Evolutionary conservation across 23 tunicate genomes (phyloP).

Genomic region (Phallusia fumigata): DNA sequence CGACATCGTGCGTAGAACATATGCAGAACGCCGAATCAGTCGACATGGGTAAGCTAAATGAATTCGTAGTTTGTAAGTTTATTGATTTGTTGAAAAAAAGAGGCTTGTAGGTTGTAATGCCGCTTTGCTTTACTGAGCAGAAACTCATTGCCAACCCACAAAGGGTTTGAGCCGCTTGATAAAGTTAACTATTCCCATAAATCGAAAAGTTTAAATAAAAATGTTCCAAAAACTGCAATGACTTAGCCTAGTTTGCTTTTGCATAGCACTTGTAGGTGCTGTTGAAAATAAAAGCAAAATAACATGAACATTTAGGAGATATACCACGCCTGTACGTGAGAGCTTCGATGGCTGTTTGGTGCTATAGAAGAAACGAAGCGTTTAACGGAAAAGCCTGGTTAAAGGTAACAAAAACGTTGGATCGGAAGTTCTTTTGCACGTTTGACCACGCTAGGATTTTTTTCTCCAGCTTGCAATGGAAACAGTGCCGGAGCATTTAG

Average conservation of each 20-base stretch:
- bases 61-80: too few species aligned
- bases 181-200: too few species aligned
- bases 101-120: too few species aligned
- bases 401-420: not conserved
- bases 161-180: too few species aligned
- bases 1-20: conserved; percentile 24
- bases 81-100: too few species aligned
- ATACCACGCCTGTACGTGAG: conserved; percentile 40
- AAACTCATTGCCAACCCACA: too few species aligned
- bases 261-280: too few species aligned
- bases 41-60: conserved; percentile 43
- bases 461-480: conserved; percentile 38
- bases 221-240: too few species aligned
- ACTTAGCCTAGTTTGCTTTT: too few species aligned
- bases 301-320: conserved; percentile 20
- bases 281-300: not conserved
- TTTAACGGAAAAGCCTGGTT: conserved; percentile 48
- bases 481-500: conserved; percentile 39
- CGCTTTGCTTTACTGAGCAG: too few species aligned
- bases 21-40: conserved; percentile 37
- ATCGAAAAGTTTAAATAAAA: too few species aligned
- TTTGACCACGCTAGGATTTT: not conserved
- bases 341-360: conserved; percentile 73
- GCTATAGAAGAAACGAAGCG: conserved; percentile 34
- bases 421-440: not conserved